Evolutionary conservation across 2,113 vertebrate genomes (phyloP).

Genomic region (Xenopus tropicalis): UCB_Xtro_10.0 CM004446.2:143445501-143446000

Average conservation of each 20-base stretch:
- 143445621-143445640: slow-evolving; percentile 52
- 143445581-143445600: slow-evolving; percentile 60
- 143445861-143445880: no score
- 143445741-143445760: slow-evolving; percentile 38
- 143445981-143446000: no score
- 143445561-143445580: slow-evolving; percentile 55
- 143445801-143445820: no score
- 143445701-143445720: slow-evolving; percentile 65
- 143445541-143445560: slow-evolving; percentile 53
- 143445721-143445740: slow-evolving; percentile 50
- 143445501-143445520: slow-evolving; percentile 58
- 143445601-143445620: neutral
- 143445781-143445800: neutral
- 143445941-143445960: no score
- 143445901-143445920: no score
- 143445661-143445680: slow-evolving; percentile 67
- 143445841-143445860: no score
- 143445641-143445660: slow-evolving; percentile 61
- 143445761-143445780: neutral
- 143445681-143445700: slow-evolving; percentile 71
- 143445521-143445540: slow-evolving; percentile 59
- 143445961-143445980: no score
- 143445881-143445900: no score
- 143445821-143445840: no score
- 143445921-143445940: no score